Base-by-base conservation (phyloP, 2,113 vertebrate species). In the Melanotaenia duboulayi region DNA sequence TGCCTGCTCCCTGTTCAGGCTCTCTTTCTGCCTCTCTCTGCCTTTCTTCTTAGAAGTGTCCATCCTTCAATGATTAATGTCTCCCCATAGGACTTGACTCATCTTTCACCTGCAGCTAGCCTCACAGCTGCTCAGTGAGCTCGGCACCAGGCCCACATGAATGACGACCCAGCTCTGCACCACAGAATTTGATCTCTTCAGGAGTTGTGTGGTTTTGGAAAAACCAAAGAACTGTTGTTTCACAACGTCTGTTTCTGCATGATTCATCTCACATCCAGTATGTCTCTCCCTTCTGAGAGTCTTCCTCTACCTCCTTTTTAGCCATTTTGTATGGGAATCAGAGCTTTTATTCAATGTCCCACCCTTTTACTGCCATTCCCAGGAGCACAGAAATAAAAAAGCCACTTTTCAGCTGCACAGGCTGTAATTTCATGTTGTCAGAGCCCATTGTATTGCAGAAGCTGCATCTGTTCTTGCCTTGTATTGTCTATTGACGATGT, bases 41-140 rank as follows among this genome's bases (percentile, higher is more conserved):
- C 58, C 71, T 74, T 66, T 73, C 56, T 82, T 80, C 76, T 90
- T 78, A 54, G 73, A 85, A 86, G 84, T 82, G 83, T 92, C 87
- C 77, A 25, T 76, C 76, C 56, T 82, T 90, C 76, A 86, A 65
- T 90, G 83, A 91, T 88, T 84, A 85, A 90, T 90, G 80, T 69
- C 71, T 67, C 78, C 79, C 83, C 35, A 1, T 44, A 81, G 76
- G 74, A 88, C 78, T 81, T 78, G 84, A 81, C 81, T 89, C 88
- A 87, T 91, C 88, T 88, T 88, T 91, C 91, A 92, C 89, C 91
- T 88, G 82, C 82, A 89, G 81, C 79, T 82, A 68, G 81, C 81
- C 63, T 87, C 87, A 78, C 88, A 89, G 89, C 88, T 89, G 85
- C 65, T 88, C 78, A 50, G 37, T 78, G 64, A 85, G 75, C 78